Evolutionary conservation across 2,888 invertebrate genomes (phyloP), one percentile per base, ranked within the genome.

Genomic region (Caenorhabditis becei): DNA sequence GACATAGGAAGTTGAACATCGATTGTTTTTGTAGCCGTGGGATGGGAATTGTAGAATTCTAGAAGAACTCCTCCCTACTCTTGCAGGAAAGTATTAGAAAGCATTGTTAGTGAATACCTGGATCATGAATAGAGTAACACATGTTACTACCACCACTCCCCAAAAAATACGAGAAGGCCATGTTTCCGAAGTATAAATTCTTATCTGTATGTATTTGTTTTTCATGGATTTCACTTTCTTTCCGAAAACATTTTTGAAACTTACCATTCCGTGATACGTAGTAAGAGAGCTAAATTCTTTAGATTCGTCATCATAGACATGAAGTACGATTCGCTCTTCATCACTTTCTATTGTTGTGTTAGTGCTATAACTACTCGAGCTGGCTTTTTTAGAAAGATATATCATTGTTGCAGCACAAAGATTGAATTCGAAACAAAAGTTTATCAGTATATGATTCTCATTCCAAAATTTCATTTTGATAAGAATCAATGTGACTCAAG

Each of bases 101-200:
- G 32, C n/a, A 37, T 20, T 2, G 35, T 16, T 3, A n/a, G n/a
- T n/a, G n/a, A n/a, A 1, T 26, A 86, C 87, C 63, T 88, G 88
- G 26, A 84, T 85, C 87, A 88, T 87, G 44, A 88, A 88, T 7
- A 88, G 62, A 0, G 82, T 83, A 2, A 88, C 70, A 58, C 87
- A 86, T 10, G 83, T 83, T 18, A 87, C 66, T 11, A 88, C 88
- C 8, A 87, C 87, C 11, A 85, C 85, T 24, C 84, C 83, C 88
- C 88, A 88, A 66, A 88, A 88, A 47, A 86, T 85, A 54, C 88
- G 47, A 11, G 85, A 85, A 0, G 86, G 86, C 88, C 88, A 88
- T 14, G 86, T 87, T 53, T 82, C 78, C 14, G 87, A 87, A 51
- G 87, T 88, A 59, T 88, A 88, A 32, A 88, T 88, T 44, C 88